Evolutionary conservation across 1,140 invertebrate species (phyloP).

Genomic region (Diplogasteroides magnus): DNA sequence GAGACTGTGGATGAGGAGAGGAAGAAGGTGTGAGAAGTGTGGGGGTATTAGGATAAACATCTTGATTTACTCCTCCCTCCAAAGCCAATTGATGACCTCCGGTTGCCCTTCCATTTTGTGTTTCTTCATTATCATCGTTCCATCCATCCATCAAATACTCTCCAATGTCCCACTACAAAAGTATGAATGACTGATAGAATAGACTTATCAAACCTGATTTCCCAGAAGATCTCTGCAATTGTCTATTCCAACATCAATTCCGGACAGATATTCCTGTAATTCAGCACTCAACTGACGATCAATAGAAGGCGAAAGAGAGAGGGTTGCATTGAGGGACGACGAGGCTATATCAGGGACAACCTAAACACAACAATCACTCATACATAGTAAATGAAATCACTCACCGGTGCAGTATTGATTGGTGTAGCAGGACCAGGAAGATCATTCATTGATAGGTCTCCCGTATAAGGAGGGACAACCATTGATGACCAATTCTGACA

Average conservation of each 20-base stretch:
- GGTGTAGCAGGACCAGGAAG: too few relatives aligned
- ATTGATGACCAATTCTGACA: too few relatives aligned
- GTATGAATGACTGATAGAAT: background rate
- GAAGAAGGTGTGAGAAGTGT: background rate
- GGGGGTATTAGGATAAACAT: background rate
- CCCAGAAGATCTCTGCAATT: slow-evolving; percentile 11
- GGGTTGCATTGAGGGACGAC: too few relatives aligned
- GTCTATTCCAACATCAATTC: slow-evolving; percentile 13
- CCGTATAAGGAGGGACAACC: too few relatives aligned
- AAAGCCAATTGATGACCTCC: background rate
- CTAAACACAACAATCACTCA: too few relatives aligned
- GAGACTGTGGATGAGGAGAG: too few relatives aligned
- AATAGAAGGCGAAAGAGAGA: background rate
- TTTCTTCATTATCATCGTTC: background rate
- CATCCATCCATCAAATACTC: background rate
- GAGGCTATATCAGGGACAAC: too few relatives aligned
- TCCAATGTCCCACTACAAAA: slow-evolving; percentile 3
- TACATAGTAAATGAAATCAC: too few relatives aligned
- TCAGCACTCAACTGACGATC: background rate
- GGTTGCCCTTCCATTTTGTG: background rate
- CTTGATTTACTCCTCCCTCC: background rate
- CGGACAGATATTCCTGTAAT: slow-evolving; percentile 19
- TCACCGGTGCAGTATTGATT: too few relatives aligned
- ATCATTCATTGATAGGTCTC: too few relatives aligned
- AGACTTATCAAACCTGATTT: slow-evolving; percentile 5